Conservation (phyloP, 1,140 invertebrate species). For the Drosophila punjabiensis region DNA sequence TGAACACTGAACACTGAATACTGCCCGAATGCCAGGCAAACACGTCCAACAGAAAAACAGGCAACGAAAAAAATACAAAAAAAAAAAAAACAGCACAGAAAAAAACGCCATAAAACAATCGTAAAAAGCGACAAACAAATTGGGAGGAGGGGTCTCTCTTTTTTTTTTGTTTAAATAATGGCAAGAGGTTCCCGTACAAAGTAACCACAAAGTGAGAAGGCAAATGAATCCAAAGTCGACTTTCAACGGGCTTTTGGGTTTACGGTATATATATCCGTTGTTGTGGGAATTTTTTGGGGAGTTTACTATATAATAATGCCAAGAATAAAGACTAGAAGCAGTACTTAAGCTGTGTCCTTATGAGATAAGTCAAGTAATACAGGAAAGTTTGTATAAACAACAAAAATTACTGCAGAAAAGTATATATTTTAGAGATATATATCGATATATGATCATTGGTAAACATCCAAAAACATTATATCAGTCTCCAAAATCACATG, state of each 20-base stretch:
- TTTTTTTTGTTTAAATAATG: background rate
- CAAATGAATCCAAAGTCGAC: slow-evolving; percentile 11
- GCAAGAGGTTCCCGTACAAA: slow-evolving; percentile 18
- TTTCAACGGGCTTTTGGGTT: background rate
- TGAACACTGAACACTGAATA: background rate
- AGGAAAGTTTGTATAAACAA: too few relatives aligned
- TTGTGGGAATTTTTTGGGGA: background rate
- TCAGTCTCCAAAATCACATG: too few relatives aligned
- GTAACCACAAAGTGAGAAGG: slow-evolving; percentile 17
- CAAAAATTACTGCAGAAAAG: too few relatives aligned
- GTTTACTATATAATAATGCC: background rate
- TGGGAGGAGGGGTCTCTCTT: slow-evolving; percentile 8
- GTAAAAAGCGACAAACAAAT: slow-evolving; percentile 35
- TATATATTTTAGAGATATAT: too few relatives aligned
- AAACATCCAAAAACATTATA: too few relatives aligned
- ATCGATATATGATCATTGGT: too few relatives aligned
- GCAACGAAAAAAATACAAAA: background rate
- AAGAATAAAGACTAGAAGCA: background rate
- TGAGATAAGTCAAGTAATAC: too few relatives aligned
- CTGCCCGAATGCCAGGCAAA: slow-evolving; percentile 11
- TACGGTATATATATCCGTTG: background rate
- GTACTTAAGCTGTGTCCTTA: background rate
- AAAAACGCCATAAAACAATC: slow-evolving; percentile 35
- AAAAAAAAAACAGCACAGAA: background rate
- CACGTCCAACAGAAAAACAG: slow-evolving; percentile 13